Evolutionary conservation across 2,888 invertebrate species (phyloP), one percentile per base, ranked within the genome.

Genomic region (Acrobasis suavella): DNA sequence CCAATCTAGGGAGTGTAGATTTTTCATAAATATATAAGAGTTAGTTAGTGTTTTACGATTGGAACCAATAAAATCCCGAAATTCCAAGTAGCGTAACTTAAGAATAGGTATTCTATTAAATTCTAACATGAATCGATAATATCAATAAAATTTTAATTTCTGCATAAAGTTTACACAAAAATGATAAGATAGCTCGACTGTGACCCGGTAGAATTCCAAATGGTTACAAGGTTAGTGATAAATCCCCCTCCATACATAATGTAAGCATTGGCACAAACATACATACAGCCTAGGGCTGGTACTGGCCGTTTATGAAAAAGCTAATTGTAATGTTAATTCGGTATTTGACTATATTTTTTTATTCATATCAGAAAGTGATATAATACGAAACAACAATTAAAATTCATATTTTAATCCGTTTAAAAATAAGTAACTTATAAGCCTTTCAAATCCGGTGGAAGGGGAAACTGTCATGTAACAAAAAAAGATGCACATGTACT

Each of bases 171-270:
- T 54, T 62, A 55, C 22, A 60, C 50, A 55, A 55, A 62, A 62
- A 62, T 65, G 72, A 77, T 74, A 75, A 77, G 74, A 73, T 52
- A 72, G 74, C 72, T 68, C 52, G 32, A n/a, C 74, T 74, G 67
- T 85, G 83, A 85, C 85, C 84, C 81, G 78, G 75, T 76, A 81
- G 78, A 78, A 73, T 78, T 72, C 70, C 72, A 62, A 80, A 81
- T 66, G 69, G 75, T 75, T 76, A 79, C 88, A 88, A 88, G 89
- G 88, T 72, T 84, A 58, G 63, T 69, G 87, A 87, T 88, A 87
- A 83, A 67, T 66, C 69, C 78, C 77, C 82, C 77, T 76, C 17
- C 9, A 51, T 72, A 63, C 54, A 68, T 69, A 72, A 69, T 69
- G 68, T 73, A 69, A 70, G 66, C 63, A 32, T 61, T 46, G 22